Percentiles rank a stretch among this genome's conserved stretches.
Evolutionary conservation across 2,888 invertebrate genomes (phyloP).

Genomic region (Xiphydria camelus): DNA sequence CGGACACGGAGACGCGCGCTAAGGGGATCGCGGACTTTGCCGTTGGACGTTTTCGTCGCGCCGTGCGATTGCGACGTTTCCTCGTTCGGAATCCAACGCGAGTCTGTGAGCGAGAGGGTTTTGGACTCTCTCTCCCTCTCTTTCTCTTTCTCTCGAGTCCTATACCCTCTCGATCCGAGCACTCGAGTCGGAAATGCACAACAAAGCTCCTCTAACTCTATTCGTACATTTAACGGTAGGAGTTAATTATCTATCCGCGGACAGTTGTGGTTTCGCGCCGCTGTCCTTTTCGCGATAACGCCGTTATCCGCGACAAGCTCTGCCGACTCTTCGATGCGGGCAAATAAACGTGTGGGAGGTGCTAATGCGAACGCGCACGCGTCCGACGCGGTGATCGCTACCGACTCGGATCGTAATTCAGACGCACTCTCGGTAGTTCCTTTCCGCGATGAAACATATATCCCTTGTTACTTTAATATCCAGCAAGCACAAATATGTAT

Average conservation of each 20-base stretch:
- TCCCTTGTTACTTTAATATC: constrained; percentile 41
- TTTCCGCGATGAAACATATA: constrained; percentile 39
- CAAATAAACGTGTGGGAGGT: no score
- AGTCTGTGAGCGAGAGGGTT: constrained; percentile 17
- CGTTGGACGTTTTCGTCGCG: no score
- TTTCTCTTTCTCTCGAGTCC: constrained; percentile 15
- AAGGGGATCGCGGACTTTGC: no score
- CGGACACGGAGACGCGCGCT: no score
- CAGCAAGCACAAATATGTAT: constrained; percentile 46
- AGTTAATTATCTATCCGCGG: no score
- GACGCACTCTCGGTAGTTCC: constrained; percentile 35
- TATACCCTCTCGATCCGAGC: constrained; percentile 33
- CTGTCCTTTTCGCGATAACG: no score
- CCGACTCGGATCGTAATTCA: constrained; percentile 32
- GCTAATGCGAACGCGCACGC: constrained; percentile 7
- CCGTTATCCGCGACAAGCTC: no score
- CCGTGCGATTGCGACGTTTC: no score
- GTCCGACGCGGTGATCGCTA: constrained; percentile 25
- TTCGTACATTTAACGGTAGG: constrained; percentile 38
- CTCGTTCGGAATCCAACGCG: no score
- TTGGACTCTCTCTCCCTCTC: constrained; percentile 1
- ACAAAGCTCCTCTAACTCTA: constrained; percentile 42
- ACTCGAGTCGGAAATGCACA: constrained; percentile 45
- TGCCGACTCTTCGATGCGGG: no score
- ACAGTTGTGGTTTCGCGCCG: no score